A percentile compares a stretch with the other conserved stretches of the same genome.
Conservation (phyloP, 2,888 invertebrate species). For the Eulithis testata region DNA sequence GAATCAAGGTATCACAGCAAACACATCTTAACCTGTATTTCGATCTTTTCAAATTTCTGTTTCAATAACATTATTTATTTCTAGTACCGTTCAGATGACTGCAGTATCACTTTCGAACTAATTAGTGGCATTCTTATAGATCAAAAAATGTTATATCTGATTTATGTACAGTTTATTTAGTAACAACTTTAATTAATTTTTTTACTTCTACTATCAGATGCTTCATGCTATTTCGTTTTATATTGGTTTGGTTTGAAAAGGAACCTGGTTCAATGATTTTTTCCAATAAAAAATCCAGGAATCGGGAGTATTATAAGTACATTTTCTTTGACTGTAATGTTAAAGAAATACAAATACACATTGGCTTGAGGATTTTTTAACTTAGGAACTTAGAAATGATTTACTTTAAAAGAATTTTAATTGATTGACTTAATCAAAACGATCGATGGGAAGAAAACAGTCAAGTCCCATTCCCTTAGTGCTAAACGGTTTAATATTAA, state of each 20-base stretch:
- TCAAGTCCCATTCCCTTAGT: constrained; percentile 39
- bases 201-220: constrained; percentile 2
- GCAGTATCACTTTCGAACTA: not conserved
- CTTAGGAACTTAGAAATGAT: constrained; percentile 16
- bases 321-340: constrained; percentile 31
- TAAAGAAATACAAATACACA: constrained; percentile 18
- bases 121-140: not conserved
- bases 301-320: constrained; percentile 55
- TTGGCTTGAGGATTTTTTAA: constrained; percentile 5
- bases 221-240: constrained; percentile 48
- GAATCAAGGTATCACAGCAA: constrained; percentile 41
- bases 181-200: not conserved
- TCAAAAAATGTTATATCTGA: constrained; percentile 1
- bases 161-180: constrained; percentile 2
- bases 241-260: constrained; percentile 44
- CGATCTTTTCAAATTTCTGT: constrained; percentile 36
- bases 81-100: not conserved
- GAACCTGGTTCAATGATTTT: constrained; percentile 77
- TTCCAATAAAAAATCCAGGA: constrained; percentile 73
- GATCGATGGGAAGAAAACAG: constrained; percentile 36
- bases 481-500: constrained; percentile 22
- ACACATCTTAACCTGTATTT: constrained; percentile 46
- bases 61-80: not conserved
- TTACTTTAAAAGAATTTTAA: constrained; percentile 27
- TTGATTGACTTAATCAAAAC: constrained; percentile 23